These are phyloP conservation scores for Heliconius ismenius DNA, from an alignment of 2,888 invertebrate species.

Conservation along the genomic window DNA sequence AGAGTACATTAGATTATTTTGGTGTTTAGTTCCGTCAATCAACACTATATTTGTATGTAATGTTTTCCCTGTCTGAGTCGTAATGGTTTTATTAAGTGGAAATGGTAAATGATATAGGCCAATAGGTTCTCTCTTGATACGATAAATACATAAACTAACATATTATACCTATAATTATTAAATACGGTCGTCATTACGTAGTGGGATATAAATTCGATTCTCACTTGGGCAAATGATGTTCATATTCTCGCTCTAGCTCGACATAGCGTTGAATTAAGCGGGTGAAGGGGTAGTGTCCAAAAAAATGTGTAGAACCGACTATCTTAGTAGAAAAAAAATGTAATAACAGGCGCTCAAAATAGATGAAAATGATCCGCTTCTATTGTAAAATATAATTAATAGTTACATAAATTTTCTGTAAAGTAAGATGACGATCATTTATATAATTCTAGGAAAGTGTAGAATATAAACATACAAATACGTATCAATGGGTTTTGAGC, in stretches of 20 bases:
- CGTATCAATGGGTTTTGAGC: constrained; percentile 1
- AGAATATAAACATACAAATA: background rate
- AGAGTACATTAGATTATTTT: too few relatives aligned
- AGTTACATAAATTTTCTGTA: background rate
- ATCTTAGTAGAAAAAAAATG: too few relatives aligned
- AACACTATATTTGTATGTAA: background rate
- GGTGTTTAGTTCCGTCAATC: too few relatives aligned
- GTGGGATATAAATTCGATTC: too few relatives aligned
- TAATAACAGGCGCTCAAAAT: background rate
- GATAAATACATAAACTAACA: background rate
- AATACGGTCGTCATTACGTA: too few relatives aligned
- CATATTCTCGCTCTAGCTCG: too few relatives aligned
- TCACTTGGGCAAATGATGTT: too few relatives aligned
- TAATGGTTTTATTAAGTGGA: background rate
- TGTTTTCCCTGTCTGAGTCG: background rate
- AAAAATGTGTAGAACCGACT: too few relatives aligned
- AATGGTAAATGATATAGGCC: background rate
- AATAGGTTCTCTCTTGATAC: background rate
- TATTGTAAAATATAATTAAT: background rate
- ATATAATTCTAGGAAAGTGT: background rate
- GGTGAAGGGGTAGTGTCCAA: too few relatives aligned
- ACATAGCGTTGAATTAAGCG: too few relatives aligned
- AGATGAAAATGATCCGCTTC: background rate
- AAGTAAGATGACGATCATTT: background rate
- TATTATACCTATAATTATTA: too few relatives aligned